Conservation (phyloP, 1,140 invertebrate species). For the Homalodisca vitripennis region DNA sequence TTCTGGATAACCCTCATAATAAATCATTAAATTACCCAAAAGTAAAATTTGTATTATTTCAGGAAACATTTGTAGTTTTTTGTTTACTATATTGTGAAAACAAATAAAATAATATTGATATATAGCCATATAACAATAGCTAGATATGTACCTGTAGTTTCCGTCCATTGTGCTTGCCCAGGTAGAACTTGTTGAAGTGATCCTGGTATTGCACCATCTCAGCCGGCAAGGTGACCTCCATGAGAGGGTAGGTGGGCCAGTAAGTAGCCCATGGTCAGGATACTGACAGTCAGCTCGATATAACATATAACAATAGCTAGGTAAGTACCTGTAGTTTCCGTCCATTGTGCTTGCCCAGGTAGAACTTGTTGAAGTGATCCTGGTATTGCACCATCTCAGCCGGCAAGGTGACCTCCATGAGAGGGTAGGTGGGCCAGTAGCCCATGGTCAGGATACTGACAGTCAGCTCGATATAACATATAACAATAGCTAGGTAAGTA, state of each 20-base stretch:
- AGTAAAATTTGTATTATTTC: too few species aligned
- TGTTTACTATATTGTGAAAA: too few species aligned
- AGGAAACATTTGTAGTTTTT: too few species aligned
- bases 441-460: slow-evolving; percentile 98
- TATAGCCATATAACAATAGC: too few species aligned
- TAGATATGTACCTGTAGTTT: slow-evolving; percentile 70
- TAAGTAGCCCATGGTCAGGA: slow-evolving; percentile 98
- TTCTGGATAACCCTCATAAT: too few species aligned
- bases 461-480: slow-evolving; percentile 79
- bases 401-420: slow-evolving; percentile 90
- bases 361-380: slow-evolving; percentile 97
- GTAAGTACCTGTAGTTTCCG: slow-evolving; percentile 73
- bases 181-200: slow-evolving; percentile 96
- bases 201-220: slow-evolving; percentile 94
- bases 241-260: slow-evolving; percentile 94
- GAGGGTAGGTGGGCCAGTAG: slow-evolving; percentile 96
- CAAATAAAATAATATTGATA: too few species aligned
- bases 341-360: slow-evolving; percentile 95
- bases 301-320: too few species aligned
- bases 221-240: slow-evolving; percentile 87
- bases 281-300: slow-evolving; percentile 92
- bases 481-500: slow-evolving; percentile 54
- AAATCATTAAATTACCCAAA: too few species aligned
- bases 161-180: slow-evolving; percentile 94
- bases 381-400: slow-evolving; percentile 90